Percentiles rank a stretch among this genome's conserved stretches.
Evolutionary conservation across 2,797 vertebrate species (phyloP).

Genomic region (Nothura maculosa): DNA sequence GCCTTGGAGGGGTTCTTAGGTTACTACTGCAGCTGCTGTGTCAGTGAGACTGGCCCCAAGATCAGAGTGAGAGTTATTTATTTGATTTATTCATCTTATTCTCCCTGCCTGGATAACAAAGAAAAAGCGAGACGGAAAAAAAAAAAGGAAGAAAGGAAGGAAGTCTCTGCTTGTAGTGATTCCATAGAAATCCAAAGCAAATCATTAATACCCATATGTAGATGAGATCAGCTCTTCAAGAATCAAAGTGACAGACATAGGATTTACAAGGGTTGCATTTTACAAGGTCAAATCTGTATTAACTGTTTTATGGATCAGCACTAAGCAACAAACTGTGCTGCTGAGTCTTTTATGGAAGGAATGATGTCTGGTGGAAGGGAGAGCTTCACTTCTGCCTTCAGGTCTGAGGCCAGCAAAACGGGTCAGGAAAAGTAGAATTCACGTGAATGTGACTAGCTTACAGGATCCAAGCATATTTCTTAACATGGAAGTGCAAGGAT

Average conservation of each 20-base stretch:
- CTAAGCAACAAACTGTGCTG: slow-evolving; percentile 15
- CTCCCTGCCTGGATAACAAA: no score
- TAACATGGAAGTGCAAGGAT: not conserved
- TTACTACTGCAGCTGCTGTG: not conserved
- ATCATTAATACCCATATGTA: not conserved
- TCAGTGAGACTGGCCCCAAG: not conserved
- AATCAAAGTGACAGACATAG: not conserved
- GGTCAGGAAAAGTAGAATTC: not conserved
- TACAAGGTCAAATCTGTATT: slow-evolving; percentile 44
- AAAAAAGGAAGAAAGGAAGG: not conserved
- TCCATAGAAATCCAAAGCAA: slow-evolving; percentile 28
- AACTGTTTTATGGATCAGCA: slow-evolving; percentile 39
- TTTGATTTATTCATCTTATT: not conserved
- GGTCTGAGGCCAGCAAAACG: slow-evolving; percentile 1
- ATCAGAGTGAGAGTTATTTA: not conserved
- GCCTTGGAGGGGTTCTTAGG: not conserved
- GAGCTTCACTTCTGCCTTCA: not conserved
- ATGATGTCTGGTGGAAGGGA: not conserved
- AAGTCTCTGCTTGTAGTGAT: not conserved
- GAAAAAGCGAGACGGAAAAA: no score
- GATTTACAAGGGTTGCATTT: not conserved
- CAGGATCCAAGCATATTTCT: slow-evolving; percentile 19
- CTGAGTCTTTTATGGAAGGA: slow-evolving; percentile 22
- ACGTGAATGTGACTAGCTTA: not conserved
- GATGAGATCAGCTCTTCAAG: not conserved